phyloP scores from a whole-genome alignment of 2,113 vertebrate species.

The zebrafish (Danio rerio) region DNA sequence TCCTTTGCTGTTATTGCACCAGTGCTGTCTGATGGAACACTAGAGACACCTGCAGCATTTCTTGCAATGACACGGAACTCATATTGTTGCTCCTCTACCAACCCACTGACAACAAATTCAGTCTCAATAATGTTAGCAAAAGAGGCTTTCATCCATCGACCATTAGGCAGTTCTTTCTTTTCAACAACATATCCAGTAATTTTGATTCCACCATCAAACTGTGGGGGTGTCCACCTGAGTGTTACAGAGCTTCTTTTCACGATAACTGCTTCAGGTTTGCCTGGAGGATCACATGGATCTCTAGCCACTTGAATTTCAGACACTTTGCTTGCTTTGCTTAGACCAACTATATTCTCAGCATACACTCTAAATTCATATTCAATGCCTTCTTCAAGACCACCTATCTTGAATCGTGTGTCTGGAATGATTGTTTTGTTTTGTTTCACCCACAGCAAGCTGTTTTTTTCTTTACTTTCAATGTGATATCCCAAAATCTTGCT shows the following conservation, averaged over 20 bases:
- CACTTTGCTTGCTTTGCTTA: conserved; percentile 89
- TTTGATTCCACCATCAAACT: conserved; percentile 92
- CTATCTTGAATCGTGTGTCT: conserved; percentile 89
- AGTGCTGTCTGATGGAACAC: conserved; percentile 92
- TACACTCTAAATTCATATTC: conserved; percentile 98
- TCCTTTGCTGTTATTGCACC: conserved; percentile 93
- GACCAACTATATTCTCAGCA: conserved; percentile 95
- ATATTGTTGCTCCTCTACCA: conserved; percentile 91
- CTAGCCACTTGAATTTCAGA: conserved; percentile 91
- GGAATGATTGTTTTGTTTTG: conserved; percentile 92
- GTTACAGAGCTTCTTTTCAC: conserved; percentile 92
- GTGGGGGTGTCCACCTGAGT: conserved; percentile 93
- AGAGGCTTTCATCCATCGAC: conserved; percentile 99
- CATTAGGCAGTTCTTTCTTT: conserved; percentile 88
- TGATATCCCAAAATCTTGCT: conserved; percentile 95
- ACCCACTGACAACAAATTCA: conserved; percentile 91
- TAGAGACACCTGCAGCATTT: conserved; percentile 91
- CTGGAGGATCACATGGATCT: conserved; percentile 94
- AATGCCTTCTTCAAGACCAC: conserved; percentile 93
- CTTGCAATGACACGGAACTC: conserved; percentile 96
- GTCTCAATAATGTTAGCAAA: conserved; percentile 93
- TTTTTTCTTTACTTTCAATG: conserved; percentile 94
- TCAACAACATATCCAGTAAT: conserved; percentile 95
- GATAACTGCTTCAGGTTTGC: conserved; percentile 92
- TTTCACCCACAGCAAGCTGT: conserved; percentile 94